These are phyloP conservation scores for Progne subis DNA, from an alignment of 2,113 vertebrate species.

Conservation along the genomic window DNA sequence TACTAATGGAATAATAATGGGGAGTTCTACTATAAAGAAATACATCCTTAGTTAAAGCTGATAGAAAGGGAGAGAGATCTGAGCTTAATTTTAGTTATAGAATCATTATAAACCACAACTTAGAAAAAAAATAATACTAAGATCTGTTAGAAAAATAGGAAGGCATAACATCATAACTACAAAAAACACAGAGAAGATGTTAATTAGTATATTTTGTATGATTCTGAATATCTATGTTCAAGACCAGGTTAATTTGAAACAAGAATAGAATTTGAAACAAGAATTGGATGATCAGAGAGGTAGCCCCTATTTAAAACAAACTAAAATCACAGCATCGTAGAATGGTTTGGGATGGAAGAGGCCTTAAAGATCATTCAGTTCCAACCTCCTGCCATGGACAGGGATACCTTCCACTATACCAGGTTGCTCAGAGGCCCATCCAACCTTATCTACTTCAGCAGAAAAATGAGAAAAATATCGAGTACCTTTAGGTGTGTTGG, in stretches of 20 bases:
- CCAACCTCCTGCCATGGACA: fast-evolving
- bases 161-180: not conserved
- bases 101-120: not conserved
- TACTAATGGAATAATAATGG: not conserved
- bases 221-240: not conserved
- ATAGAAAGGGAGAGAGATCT: not conserved
- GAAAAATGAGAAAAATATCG: not conserved
- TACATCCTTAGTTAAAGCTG: not conserved
- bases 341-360: not conserved
- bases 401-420: not conserved
- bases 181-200: not conserved
- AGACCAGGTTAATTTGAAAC: not conserved
- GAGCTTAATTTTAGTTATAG: not conserved
- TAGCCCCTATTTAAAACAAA: not conserved
- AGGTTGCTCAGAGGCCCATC: not conserved
- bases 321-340: not conserved
- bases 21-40: not conserved
- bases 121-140: not conserved
- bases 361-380: not conserved
- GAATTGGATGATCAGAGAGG: not conserved
- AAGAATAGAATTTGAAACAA: not conserved
- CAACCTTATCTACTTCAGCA: not conserved
- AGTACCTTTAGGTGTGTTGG: not conserved
- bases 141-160: not conserved
- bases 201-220: not conserved